A percentile compares a stretch with the other conserved stretches of the same genome.
phyloP scores from a whole-genome alignment of 2,888 invertebrate species.

The Ophioninae sp. region DNA sequence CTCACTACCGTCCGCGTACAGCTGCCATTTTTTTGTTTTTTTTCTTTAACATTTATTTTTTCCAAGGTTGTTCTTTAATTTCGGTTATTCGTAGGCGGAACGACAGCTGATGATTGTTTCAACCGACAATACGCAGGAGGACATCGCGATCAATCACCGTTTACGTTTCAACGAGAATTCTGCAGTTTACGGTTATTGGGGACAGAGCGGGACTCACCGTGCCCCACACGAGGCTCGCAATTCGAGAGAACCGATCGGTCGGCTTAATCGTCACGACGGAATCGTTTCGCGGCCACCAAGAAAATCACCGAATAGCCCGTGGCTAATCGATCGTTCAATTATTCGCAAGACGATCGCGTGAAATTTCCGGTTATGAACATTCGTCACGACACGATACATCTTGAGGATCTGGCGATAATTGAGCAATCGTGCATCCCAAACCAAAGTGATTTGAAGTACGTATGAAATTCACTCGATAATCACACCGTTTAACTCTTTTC shows the following conservation, averaged over 20 bases:
- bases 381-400: neutral
- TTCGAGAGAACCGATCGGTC: neutral
- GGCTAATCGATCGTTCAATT: neutral
- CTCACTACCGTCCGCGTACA: constrained; percentile 72
- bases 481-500: neutral
- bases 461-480: neutral
- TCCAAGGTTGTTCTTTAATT: neutral
- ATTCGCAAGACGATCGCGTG: too few species aligned
- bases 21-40: constrained; percentile 61
- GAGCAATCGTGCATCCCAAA: neutral
- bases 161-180: neutral
- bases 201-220: neutral
- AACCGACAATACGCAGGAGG: neutral
- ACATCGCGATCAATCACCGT: neutral
- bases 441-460: neutral
- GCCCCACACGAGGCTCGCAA: neutral
- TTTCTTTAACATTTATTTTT: too few species aligned
- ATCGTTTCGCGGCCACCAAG: too few species aligned
- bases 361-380: too few species aligned
- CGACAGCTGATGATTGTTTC: neutral
- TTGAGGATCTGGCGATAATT: neutral
- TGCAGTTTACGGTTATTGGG: neutral
- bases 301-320: neutral
- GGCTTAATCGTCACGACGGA: neutral
- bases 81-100: neutral